These are phyloP conservation scores for Sesia apiformis DNA, from an alignment of 2,888 invertebrate genomes.

Conservation along the genomic window DNA sequence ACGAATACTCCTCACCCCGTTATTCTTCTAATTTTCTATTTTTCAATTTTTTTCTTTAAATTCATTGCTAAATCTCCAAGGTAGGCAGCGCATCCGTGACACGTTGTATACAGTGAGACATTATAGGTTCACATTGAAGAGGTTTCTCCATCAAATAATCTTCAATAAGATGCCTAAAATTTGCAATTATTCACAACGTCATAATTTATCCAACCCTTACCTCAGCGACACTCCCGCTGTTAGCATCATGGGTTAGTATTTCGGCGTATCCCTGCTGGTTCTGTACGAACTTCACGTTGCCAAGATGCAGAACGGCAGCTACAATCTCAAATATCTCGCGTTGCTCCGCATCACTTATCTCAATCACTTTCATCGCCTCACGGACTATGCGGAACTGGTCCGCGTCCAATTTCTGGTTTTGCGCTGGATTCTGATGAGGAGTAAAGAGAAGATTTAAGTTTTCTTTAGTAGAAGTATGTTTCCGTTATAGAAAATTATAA, in stretches of 20 bases:
- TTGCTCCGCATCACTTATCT: slow-evolving; percentile 82
- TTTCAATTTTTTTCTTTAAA: too few relatives aligned
- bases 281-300: slow-evolving; percentile 87
- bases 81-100: too few relatives aligned
- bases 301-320: slow-evolving; percentile 89
- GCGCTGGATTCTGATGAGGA: slow-evolving; percentile 27
- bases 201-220: slow-evolving; percentile 46
- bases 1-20: too few relatives aligned
- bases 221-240: slow-evolving; percentile 76
- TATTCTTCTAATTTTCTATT: too few relatives aligned
- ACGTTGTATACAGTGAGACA: too few relatives aligned
- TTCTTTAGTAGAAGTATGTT: too few relatives aligned
- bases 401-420: slow-evolving; percentile 70
- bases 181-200: too few relatives aligned
- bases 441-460: not conserved
- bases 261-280: slow-evolving; percentile 80
- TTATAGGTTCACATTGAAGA: too few relatives aligned
- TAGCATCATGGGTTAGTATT: slow-evolving; percentile 77
- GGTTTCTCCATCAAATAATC: too few relatives aligned
- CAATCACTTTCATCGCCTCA: slow-evolving; percentile 85
- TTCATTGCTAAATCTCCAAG: too few relatives aligned
- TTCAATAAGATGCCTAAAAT: too few relatives aligned
- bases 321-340: slow-evolving; percentile 85
- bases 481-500: too few relatives aligned
- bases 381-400: slow-evolving; percentile 80